Percentiles rank a stretch among this genome's conserved stretches.
Conservation (phyloP, 2,888 invertebrate genomes). For the Callinectes sapidus region DNA sequence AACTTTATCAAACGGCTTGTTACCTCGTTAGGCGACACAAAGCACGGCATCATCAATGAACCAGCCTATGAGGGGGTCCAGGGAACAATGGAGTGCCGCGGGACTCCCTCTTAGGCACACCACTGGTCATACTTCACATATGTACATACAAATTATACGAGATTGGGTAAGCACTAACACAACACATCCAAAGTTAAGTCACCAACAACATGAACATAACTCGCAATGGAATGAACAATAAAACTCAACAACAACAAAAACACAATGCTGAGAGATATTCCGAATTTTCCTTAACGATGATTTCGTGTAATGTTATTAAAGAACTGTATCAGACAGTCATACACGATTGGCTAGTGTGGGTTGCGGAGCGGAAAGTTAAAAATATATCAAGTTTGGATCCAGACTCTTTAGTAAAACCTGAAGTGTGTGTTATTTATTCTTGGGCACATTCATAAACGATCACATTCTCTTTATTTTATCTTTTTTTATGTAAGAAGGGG, state of each 20-base stretch:
- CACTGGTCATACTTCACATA: neutral
- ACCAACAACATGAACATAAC: neutral
- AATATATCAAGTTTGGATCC: neutral
- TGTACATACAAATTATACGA: neutral
- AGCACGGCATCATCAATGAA: neutral
- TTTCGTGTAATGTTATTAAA: neutral
- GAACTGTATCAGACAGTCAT: neutral
- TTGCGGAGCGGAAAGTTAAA: neutral
- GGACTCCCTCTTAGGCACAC: neutral
- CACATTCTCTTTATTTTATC: no score
- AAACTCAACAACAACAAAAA: neutral
- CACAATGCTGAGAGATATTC: neutral
- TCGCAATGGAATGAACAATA: neutral
- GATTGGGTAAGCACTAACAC: neutral
- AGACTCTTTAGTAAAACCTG: neutral
- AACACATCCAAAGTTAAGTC: neutral
- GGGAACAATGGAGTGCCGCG: neutral
- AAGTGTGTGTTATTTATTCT: neutral
- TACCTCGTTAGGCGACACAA: neutral
- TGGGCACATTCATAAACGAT: neutral
- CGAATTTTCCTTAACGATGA: neutral
- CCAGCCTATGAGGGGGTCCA: neutral
- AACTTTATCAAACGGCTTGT: neutral
- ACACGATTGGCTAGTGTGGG: neutral
- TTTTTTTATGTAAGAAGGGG: no score